A percentile compares a stretch with the other conserved stretches of the same genome.
phyloP scores from a whole-genome alignment of 1,140 invertebrate species.

The Homarus americanus region DNA sequence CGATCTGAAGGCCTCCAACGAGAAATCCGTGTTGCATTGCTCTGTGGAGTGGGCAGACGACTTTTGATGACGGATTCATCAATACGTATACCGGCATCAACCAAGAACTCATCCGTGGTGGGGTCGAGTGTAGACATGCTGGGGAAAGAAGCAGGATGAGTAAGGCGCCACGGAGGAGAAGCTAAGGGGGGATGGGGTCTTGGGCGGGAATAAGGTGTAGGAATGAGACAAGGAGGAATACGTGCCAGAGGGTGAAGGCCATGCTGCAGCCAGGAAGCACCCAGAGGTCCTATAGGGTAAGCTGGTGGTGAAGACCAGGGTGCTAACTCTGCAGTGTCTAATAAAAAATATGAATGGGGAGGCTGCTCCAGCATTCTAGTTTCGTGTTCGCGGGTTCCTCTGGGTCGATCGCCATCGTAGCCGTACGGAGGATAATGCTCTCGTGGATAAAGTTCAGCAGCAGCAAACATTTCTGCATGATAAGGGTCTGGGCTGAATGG shows the following conservation, averaged over 20 bases:
- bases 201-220: conserved; percentile 67
- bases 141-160: conserved; percentile 72
- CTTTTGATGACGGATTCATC: conserved; percentile 69
- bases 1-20: conserved; percentile 47
- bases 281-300: conserved; percentile 74
- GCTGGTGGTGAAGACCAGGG: conserved; percentile 73
- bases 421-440: conserved; percentile 58
- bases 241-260: conserved; percentile 62
- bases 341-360: conserved; percentile 56
- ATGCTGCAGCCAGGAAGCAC: conserved; percentile 74
- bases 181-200: conserved; percentile 55
- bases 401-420: conserved; percentile 40
- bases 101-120: conserved; percentile 79
- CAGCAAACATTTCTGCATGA: conserved; percentile 53
- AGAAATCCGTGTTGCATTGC: background rate
- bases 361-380: conserved; percentile 14
- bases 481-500: conserved; percentile 67
- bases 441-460: conserved; percentile 50
- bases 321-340: conserved; percentile 72
- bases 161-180: conserved; percentile 71
- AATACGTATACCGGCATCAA: conserved; percentile 80
- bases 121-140: conserved; percentile 76
- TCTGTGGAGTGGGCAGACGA: conserved; percentile 65
- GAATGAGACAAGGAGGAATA: conserved; percentile 61
- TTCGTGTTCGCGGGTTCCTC: conserved; percentile 16